phyloP scores from a whole-genome alignment of 1,140 invertebrate species.

The Bombus huntii region DNA sequence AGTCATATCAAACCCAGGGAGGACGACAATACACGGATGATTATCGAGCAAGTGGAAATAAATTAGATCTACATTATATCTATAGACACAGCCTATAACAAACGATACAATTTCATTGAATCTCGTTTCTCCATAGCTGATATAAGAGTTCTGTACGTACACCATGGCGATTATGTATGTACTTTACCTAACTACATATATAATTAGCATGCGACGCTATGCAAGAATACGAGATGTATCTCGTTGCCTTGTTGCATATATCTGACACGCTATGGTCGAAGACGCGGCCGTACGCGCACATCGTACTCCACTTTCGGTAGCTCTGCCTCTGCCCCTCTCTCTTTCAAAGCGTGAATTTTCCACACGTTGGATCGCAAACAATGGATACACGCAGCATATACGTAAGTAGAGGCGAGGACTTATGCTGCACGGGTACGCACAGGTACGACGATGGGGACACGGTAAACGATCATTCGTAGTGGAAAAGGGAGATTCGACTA shows the following conservation, averaged over 20 bases:
- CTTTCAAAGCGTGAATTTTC: slow-evolving; percentile 25
- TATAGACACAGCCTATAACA: neutral
- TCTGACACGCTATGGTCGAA: neutral
- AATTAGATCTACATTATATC: neutral
- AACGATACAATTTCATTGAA: neutral
- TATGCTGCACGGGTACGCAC: slow-evolving; percentile 16
- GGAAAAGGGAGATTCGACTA: slow-evolving; percentile 28
- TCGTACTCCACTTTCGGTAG: slow-evolving; percentile 57
- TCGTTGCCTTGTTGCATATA: slow-evolving; percentile 20
- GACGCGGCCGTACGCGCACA: slow-evolving; percentile 27
- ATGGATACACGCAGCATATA: slow-evolving; percentile 23
- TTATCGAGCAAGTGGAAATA: neutral
- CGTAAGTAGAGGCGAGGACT: slow-evolving; percentile 5
- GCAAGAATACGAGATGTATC: slow-evolving; percentile 19
- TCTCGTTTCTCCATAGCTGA: neutral
- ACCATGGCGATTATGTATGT: no score
- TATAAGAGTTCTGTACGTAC: neutral
- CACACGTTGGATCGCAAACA: slow-evolving; percentile 29
- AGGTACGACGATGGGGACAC: slow-evolving; percentile 3
- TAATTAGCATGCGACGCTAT: neutral
- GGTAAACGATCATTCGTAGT: slow-evolving; percentile 41
- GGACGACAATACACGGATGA: neutral
- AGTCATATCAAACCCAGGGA: neutral
- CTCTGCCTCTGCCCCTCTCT: slow-evolving; percentile 3
- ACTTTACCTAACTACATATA: neutral